Evolutionary conservation across 2,113 vertebrate genomes (phyloP), one percentile per base, ranked within the genome.

Genomic region (Coregonus clupeaformis): DNA sequence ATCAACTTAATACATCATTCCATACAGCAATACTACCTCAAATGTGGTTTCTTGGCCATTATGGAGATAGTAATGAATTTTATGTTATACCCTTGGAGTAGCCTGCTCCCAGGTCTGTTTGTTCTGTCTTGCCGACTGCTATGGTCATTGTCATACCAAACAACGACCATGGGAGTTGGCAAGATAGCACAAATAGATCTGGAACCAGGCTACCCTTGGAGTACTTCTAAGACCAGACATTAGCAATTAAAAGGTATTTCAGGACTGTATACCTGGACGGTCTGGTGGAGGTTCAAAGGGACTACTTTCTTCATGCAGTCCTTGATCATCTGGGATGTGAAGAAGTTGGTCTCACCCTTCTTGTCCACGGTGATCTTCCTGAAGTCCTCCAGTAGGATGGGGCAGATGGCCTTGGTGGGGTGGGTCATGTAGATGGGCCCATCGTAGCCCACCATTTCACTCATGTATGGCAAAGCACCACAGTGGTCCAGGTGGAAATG

Each of bases 301-400:
- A 99, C 90, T 69, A 99, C 97, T 84, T 99, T 99, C 82, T 99
- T 99, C 98, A 99, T 99, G 84, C 98, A 98, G 87, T 99, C 98
- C 73, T 99, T 99, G 86, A 99, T 98, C 98, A 99, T 99, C 77
- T 99, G 98, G 0, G 97, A 98, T 0, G 98, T 99, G 85, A 99
- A 99, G 90, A 99, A 99, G 90, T 99, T 98, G 11, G 96, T 98
- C 76, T 99, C 98, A 0, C 98, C 98, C 82, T 98, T 99, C 86
- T 98, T 99, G 85, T 99, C 98, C 1, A 99, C 98, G 0, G 97
- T 97, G 27, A 99, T 98, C 86, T 99, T 99, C 52, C 98, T 91
- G 77, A 98, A 99, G 80, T 99, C 98, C 83, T 99, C 98, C 75
- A 99, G 92, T 75, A 99, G 89, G 85, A 99, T 98, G 81, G 97